These are phyloP conservation scores for Talpa occidentalis DNA, from an alignment of 2,113 vertebrate genomes.

Conservation along the genomic window DNA sequence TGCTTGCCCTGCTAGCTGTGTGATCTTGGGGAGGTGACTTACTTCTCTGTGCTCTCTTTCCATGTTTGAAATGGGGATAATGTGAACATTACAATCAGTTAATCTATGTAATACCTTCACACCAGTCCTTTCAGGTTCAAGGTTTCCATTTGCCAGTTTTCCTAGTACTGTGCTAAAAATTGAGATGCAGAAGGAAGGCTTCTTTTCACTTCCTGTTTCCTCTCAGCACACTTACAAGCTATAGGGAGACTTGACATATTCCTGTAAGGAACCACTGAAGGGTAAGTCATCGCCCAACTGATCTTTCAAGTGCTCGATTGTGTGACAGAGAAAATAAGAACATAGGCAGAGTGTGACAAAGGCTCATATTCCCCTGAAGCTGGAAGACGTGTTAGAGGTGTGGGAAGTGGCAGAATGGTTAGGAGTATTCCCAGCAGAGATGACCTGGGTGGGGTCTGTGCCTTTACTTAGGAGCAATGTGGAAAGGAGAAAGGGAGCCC, in stretches of 20 bases:
- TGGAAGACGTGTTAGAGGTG: neutral
- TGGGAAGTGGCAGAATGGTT: neutral
- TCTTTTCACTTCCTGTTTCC: neutral
- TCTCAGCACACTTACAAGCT: neutral
- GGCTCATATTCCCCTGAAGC: neutral
- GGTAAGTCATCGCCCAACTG: neutral
- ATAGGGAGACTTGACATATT: neutral
- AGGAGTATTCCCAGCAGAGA: neutral
- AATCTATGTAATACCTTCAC: neutral
- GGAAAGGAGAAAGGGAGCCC: neutral
- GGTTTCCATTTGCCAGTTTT: neutral
- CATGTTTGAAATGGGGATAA: neutral
- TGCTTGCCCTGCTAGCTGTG: neutral
- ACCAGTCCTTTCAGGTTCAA: rapidly evolving
- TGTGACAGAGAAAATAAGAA: neutral
- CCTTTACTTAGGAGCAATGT: neutral
- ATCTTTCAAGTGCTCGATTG: neutral
- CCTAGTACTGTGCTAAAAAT: neutral
- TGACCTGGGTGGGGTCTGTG: neutral
- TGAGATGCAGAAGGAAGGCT: neutral
- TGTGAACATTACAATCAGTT: neutral
- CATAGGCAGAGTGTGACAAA: neutral
- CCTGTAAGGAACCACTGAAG: neutral
- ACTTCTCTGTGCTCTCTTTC: neutral
- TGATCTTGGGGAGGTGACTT: neutral